Base-by-base conservation (phyloP, 2,113 vertebrate genomes). In the Gopherus evgoodei region DNA sequence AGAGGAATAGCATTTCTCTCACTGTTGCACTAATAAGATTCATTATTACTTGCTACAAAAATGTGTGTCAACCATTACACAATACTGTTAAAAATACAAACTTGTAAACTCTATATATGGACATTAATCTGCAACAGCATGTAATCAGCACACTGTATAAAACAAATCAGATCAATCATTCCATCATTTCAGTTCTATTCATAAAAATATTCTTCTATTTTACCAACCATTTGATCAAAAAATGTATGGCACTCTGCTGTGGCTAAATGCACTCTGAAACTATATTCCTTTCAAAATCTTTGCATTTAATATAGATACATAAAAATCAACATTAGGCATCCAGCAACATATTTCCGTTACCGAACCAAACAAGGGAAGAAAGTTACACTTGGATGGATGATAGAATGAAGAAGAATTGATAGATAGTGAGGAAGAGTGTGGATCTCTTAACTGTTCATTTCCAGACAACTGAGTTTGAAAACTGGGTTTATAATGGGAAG, bases 91-190 rank as follows among this genome's bases (percentile, higher is more conserved):
- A 35, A 7, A 11, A 38, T 17, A 6, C 0, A 2, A 54, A 12
- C 25, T 8, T 0, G 69, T 21, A 8, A 76, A n/a, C 35, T 31
- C 22, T 2, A 13, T 25, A 1, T 19, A 1, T 17, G 65, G 47
- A 3, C 6, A 0, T 19, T 1, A 27, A 65, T 82, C 49, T 4
- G 0, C 0, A 31, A 86, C 54, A 42, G 35, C 0, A 14, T 52
- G 21, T 49, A 19, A 56, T 1, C 4, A 86, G 57, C 52, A 81
- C 2, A 0, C 13, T 62, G 4, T 78, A 1, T 31, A 11, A 1
- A 84, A 86, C 76, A 53, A 0, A 11, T 6, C 29, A 1, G 2
- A 38, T 69, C 83, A 0, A 0, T 42, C 78, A 0, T 54, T 80
- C 50, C 42, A 0, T 42, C 78, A 0, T 54, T 80, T 47, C 42